Base-by-base conservation (phyloP, 1,140 invertebrate genomes). In the Drosophila insularis region DNA sequence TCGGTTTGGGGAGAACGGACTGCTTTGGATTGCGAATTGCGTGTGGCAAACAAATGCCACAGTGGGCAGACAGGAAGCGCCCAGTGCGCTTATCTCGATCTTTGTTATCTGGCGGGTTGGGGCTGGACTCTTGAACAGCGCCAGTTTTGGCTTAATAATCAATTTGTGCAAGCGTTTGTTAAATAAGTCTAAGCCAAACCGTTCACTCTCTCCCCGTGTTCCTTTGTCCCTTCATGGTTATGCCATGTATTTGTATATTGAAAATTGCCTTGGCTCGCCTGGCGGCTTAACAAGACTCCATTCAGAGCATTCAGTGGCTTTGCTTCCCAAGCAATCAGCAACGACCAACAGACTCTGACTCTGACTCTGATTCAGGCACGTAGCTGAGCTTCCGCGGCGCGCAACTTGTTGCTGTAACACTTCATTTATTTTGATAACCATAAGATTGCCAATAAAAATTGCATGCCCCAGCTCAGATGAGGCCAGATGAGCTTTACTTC, bases 401-500 rank as follows among this genome's bases (percentile, higher is more conserved):
- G 65, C 71, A 86, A 81, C 74, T 86, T 78, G 81, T 86, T 81
- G 77, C 78, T 75, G 76, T 78, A 87, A 87, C 84, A 89, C 85
- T 89, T 89, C 85, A 89, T 89, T 89, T 89, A 89, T 84, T 89
- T 84, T 89, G 85, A 89, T 89, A 89, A 89, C 77, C 84, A 87
- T 89, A 87, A 87, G 84, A 87, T 87, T 87, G 82, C 82, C 78
- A 87, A 81, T 81, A 79, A 84, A 71, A 71, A 68, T 78, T 74
- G 66, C 67, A 62, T 54, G 72, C 31, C 59, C 60, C 59, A 74
- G 65, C 27, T 35, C 31, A 56, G 50, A 50, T 60, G 31, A 59
- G 14, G 54, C 19, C 58, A 40, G 40, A 60, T 53, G 40, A 7
- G 39, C 37, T 64, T 37, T 37, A 11, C 35, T 37, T 37, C 35